phyloP scores from a whole-genome alignment of 2,888 invertebrate genomes.

The Linnaemya tessellans region DNA sequence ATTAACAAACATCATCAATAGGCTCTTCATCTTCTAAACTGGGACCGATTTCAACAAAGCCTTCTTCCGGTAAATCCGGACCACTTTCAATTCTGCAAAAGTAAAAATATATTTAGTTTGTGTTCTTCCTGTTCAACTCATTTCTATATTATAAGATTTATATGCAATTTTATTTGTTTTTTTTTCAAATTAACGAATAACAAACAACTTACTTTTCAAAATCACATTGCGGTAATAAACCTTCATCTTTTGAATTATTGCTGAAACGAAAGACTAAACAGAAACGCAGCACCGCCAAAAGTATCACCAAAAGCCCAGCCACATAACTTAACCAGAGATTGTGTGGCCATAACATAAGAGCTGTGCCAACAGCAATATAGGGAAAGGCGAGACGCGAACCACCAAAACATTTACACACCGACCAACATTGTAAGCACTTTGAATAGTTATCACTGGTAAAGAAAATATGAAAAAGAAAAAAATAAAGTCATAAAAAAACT shows the following conservation, averaged over 20 bases:
- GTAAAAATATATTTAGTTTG: constrained; percentile 15
- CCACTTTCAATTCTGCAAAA: constrained; percentile 78
- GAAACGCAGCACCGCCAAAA: constrained; percentile 83
- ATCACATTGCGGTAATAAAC: constrained; percentile 81
- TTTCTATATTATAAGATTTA: constrained; percentile 55
- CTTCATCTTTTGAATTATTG: constrained; percentile 79
- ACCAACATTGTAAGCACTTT: constrained; percentile 80
- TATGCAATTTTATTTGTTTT: constrained; percentile 38
- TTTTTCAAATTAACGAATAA: constrained; percentile 18
- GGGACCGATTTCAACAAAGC: constrained; percentile 78
- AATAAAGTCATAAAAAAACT: constrained; percentile 3
- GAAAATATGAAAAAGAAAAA: constrained; percentile 63
- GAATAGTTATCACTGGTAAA: constrained; percentile 79
- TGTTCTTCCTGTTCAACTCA: neutral
- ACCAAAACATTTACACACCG: constrained; percentile 76
- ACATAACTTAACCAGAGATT: constrained; percentile 85
- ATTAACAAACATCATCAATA: constrained; percentile 81
- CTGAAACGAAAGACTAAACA: constrained; percentile 79
- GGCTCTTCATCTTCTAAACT: constrained; percentile 80
- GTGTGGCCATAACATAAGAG: constrained; percentile 81
- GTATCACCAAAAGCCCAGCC: constrained; percentile 83
- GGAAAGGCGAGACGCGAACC: constrained; percentile 81
- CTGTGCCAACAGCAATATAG: constrained; percentile 80
- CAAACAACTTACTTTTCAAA: constrained; percentile 79
- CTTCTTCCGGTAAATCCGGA: constrained; percentile 80